Evolutionary conservation across 2,113 vertebrate genomes (phyloP).

Genomic region (Macaca nemestrina): DNA sequence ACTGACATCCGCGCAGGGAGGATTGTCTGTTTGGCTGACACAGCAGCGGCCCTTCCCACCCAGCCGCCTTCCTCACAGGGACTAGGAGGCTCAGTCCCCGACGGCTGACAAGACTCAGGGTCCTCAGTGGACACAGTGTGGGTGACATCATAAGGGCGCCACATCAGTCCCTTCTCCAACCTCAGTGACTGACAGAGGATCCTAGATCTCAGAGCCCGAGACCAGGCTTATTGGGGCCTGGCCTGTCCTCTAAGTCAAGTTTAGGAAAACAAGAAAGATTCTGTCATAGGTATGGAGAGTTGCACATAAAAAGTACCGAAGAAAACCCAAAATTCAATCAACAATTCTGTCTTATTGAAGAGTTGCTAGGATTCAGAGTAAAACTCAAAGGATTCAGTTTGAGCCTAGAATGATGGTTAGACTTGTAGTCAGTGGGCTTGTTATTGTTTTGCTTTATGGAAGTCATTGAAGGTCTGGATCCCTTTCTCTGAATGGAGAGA

Average conservation of each 20-base stretch:
- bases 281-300: conserved; percentile 1
- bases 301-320: neutral
- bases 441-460: neutral
- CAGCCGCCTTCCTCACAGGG: neutral
- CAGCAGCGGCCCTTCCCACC: neutral
- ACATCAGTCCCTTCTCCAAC: neutral
- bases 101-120: neutral
- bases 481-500: neutral
- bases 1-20: neutral
- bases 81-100: neutral
- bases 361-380: neutral
- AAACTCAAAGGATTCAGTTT: neutral
- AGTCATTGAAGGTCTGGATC: neutral
- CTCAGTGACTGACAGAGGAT: neutral
- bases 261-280: neutral
- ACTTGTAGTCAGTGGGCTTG: neutral
- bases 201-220: neutral
- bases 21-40: neutral
- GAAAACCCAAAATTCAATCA: neutral
- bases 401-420: neutral
- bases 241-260: neutral
- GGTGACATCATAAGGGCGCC: neutral
- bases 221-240: neutral
- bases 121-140: neutral
- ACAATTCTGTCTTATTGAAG: neutral